Conservation (phyloP, 1,140 invertebrate species). For the Procambarus virginalis region DNA sequence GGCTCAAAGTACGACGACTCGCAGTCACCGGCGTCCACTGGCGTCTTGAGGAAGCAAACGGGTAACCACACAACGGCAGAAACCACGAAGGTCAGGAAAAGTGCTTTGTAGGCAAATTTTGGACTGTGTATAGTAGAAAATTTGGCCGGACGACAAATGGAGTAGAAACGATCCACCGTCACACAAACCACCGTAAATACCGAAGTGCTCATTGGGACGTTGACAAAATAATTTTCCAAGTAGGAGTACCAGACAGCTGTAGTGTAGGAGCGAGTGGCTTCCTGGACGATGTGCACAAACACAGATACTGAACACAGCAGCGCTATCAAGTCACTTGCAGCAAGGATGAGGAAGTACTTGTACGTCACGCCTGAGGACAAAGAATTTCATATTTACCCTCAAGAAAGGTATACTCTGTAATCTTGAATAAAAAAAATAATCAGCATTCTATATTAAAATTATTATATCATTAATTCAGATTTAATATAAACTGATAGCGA, state of each 20-base stretch:
- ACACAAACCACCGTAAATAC: slow-evolving; percentile 72
- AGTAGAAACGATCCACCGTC: slow-evolving; percentile 72
- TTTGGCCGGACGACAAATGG: slow-evolving; percentile 71
- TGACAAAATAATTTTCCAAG: slow-evolving; percentile 71
- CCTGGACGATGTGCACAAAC: slow-evolving; percentile 70
- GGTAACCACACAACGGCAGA: slow-evolving; percentile 36
- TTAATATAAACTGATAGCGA: too few relatives aligned
- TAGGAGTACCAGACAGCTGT: slow-evolving; percentile 71
- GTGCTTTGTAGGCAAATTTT: slow-evolving; percentile 47
- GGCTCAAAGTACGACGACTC: slow-evolving; percentile 14
- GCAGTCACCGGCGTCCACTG: slow-evolving; percentile 3
- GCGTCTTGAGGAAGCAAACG: slow-evolving; percentile 40
- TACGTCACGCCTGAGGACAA: slow-evolving; percentile 70
- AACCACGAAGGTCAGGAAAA: neutral
- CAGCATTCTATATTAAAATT: too few relatives aligned
- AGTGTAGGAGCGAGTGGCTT: slow-evolving; percentile 61
- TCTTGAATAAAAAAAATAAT: too few relatives aligned
- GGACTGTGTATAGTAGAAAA: slow-evolving; percentile 71
- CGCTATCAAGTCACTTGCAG: slow-evolving; percentile 71
- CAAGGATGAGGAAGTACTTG: slow-evolving; percentile 71
- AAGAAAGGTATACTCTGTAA: too few relatives aligned
- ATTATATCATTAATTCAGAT: too few relatives aligned
- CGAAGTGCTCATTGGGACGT: slow-evolving; percentile 71
- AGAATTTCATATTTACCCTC: neutral
- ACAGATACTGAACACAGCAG: slow-evolving; percentile 71